Conservation (phyloP, 2,113 vertebrate genomes). For the Pygoscelis adeliae region DNA sequence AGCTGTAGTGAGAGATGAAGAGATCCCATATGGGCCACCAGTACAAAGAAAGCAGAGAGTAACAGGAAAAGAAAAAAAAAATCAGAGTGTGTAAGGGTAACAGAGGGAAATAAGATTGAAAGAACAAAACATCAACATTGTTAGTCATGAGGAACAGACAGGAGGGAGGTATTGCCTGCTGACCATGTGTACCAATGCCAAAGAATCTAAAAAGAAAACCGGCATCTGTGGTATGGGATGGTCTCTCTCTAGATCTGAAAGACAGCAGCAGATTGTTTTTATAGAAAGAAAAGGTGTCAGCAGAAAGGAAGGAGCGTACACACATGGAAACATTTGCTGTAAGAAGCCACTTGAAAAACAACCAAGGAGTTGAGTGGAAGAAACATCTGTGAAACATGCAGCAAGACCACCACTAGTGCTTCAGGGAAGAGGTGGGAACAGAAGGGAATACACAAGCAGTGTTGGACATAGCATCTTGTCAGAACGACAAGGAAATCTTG, state of each 20-base stretch:
- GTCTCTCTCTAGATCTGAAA: slow-evolving; percentile 66
- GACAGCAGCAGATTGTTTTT: slow-evolving; percentile 77
- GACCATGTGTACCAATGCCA: slow-evolving; percentile 67
- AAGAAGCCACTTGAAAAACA: slow-evolving; percentile 74
- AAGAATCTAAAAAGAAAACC: slow-evolving; percentile 55
- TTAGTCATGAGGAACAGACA: slow-evolving; percentile 66
- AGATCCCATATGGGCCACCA: slow-evolving; percentile 68
- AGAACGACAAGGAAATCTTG: slow-evolving; percentile 36
- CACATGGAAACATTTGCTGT: slow-evolving; percentile 76
- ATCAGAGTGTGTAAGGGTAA: slow-evolving; percentile 47
- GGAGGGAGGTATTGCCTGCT: slow-evolving; percentile 64
- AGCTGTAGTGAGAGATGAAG: slow-evolving; percentile 55
- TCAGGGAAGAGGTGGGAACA: slow-evolving; percentile 56
- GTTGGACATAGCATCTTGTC: slow-evolving; percentile 66
- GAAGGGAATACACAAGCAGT: slow-evolving; percentile 61
- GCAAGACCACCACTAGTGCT: slow-evolving; percentile 73
- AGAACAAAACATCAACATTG: slow-evolving; percentile 71
- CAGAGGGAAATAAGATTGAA: slow-evolving; percentile 75
- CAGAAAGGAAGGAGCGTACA: slow-evolving; percentile 63
- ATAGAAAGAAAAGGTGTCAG: slow-evolving; percentile 75
- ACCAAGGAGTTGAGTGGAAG: slow-evolving; percentile 51
- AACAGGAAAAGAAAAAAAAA: slow-evolving; percentile 58
- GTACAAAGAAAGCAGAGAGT: slow-evolving; percentile 65
- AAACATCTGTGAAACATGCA: slow-evolving; percentile 77
- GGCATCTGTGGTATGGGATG: slow-evolving; percentile 68